Percentiles rank a stretch among this genome's conserved stretches.
phyloP scores from a whole-genome alignment of 92 coral and sea anemone species.

The Porites rus region DNA sequence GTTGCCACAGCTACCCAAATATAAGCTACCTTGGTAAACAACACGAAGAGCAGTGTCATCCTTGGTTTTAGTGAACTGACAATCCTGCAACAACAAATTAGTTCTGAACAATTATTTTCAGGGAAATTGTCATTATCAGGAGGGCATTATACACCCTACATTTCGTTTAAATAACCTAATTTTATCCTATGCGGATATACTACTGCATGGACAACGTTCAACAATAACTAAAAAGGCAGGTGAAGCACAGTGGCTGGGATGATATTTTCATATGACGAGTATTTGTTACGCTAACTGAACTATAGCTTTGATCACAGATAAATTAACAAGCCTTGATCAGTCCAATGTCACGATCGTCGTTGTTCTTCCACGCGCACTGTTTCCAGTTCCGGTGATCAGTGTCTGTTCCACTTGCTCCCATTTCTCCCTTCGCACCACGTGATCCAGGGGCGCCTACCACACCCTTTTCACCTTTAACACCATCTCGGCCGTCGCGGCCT shows the following conservation, averaged over 20 bases:
- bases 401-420: conserved; percentile 5
- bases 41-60: conserved; percentile 33
- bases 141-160: too few species aligned
- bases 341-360: conserved; percentile 31
- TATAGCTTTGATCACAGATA: not conserved
- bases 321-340: conserved; percentile 14
- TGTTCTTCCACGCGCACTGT: conserved; percentile 50
- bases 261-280: too few species aligned
- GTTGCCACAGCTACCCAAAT: not conserved
- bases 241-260: too few species aligned
- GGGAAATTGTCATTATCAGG: too few species aligned
- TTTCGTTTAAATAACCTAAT: too few species aligned
- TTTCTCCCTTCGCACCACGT: conserved; percentile 32
- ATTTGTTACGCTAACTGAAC: too few species aligned
- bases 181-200: too few species aligned
- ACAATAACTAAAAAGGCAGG: too few species aligned
- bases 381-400: conserved; percentile 42
- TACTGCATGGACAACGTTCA: too few species aligned
- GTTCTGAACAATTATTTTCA: too few species aligned
- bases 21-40: conserved; percentile 25
- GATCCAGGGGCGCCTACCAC: conserved; percentile 32
- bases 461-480: conserved; percentile 26
- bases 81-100: conserved; percentile 14
- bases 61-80: conserved; percentile 11
- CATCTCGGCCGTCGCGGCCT: conserved; percentile 73